Conservation (phyloP, 2,113 vertebrate species). For the Buteo buteo region DNA sequence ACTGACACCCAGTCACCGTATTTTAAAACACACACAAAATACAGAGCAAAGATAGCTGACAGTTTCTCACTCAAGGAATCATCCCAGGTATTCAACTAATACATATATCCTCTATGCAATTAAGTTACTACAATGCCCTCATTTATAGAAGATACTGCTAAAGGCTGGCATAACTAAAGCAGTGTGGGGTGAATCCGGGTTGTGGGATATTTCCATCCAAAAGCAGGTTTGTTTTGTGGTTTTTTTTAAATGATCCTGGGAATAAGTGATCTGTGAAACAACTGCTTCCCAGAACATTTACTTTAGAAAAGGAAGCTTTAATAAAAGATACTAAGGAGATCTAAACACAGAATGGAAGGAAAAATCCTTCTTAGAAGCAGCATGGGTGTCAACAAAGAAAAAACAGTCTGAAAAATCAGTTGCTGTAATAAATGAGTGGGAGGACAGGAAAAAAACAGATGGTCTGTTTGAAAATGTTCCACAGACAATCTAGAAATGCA, state of each 20-base stretch:
- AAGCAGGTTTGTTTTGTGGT: neutral
- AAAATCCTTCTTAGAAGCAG: neutral
- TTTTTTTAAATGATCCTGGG: neutral
- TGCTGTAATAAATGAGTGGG: neutral
- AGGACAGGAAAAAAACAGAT: neutral
- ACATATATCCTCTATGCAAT: neutral
- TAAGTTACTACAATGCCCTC: fast-evolving
- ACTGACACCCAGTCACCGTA: neutral
- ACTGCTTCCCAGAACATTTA: neutral
- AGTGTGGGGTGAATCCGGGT: neutral
- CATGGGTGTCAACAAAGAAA: neutral
- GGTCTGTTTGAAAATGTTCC: neutral
- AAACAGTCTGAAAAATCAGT: neutral
- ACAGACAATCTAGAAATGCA: neutral
- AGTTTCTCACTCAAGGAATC: neutral
- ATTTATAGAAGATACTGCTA: neutral
- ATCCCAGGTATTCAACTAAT: neutral
- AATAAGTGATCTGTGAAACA: neutral
- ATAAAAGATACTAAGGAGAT: neutral
- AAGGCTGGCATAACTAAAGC: neutral
- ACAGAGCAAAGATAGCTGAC: neutral
- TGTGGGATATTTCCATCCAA: neutral
- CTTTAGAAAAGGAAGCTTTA: neutral
- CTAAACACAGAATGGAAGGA: neutral
- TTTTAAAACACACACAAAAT: neutral